phyloP scores from a whole-genome alignment of 2,888 invertebrate species.

The Torymus aiolomorphi region DNA sequence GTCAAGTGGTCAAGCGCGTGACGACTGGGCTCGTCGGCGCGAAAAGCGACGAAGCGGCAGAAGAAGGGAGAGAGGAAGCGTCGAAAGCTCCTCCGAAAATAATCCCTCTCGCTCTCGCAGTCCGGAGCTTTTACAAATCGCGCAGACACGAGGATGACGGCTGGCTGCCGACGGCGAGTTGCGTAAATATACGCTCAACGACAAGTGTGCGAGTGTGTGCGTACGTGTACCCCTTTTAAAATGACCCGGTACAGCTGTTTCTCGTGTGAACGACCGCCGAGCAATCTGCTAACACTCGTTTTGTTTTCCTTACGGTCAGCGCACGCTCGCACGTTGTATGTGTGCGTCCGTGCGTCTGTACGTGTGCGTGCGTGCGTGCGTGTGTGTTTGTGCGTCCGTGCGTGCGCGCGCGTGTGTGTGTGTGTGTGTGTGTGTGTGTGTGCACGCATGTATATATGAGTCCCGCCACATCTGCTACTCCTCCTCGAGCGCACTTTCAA shows the following conservation, averaged over 20 bases:
- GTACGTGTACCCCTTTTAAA: constrained; percentile 26
- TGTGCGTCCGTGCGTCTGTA: too few relatives aligned
- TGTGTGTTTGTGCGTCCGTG: too few relatives aligned
- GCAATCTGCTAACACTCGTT: constrained; percentile 44
- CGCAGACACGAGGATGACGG: neutral
- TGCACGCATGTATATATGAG: too few relatives aligned
- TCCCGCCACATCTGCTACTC: neutral
- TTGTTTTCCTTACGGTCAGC: constrained; percentile 44
- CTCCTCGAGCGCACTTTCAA: constrained; percentile 4
- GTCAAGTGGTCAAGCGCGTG: constrained; percentile 16
- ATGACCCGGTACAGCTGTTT: constrained; percentile 44
- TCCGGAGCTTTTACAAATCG: too few relatives aligned
- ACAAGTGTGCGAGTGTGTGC: neutral
- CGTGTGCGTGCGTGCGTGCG: too few relatives aligned
- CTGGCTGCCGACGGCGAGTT: neutral
- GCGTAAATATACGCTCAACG: constrained; percentile 1
- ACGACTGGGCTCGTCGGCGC: neutral
- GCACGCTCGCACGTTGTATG: too few relatives aligned
- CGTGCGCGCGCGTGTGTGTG: too few relatives aligned
- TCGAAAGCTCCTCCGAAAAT: neutral
- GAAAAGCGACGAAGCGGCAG: neutral
- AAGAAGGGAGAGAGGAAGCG: neutral
- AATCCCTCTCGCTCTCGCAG: neutral
- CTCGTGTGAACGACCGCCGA: constrained; percentile 48
- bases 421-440: too few relatives aligned